Percentiles rank a stretch among this genome's conserved stretches.
phyloP scores from a whole-genome alignment of 2,888 invertebrate genomes.

The Idaea biselata region DNA sequence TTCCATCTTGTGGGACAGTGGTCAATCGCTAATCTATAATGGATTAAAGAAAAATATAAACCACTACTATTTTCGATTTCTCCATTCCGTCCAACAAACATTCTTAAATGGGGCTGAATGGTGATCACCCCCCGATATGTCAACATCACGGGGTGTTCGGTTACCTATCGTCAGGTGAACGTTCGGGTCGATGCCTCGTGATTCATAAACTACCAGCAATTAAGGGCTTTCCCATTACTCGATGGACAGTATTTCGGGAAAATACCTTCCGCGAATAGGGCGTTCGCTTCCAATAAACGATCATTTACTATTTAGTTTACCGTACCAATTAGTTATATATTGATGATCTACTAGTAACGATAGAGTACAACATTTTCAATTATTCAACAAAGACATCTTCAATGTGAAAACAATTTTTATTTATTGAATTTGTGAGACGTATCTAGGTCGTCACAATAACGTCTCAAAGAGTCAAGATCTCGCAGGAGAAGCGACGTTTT shows the following conservation, averaged over 20 bases:
- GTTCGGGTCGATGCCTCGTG: conserved; percentile 56
- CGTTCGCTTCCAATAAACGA: background rate
- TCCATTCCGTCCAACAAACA: background rate
- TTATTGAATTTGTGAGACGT: conserved; percentile 30
- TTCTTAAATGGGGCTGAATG: background rate
- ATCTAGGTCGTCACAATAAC: conserved; percentile 30
- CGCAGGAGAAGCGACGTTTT: conserved; percentile 59
- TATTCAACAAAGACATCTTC: background rate
- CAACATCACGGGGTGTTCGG: background rate
- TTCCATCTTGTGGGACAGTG: too few relatives aligned
- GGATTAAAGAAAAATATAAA: too few relatives aligned
- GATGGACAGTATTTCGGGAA: background rate
- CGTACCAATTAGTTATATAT: background rate
- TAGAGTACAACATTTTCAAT: background rate
- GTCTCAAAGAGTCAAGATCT: conserved; percentile 41
- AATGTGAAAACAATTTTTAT: conserved; percentile 17
- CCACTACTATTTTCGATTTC: background rate
- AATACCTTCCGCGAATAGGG: background rate
- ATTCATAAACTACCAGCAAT: conserved; percentile 61
- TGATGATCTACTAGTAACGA: background rate
- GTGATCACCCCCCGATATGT: background rate
- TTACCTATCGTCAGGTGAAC: conserved; percentile 40
- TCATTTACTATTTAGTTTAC: background rate
- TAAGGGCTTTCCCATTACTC: conserved; percentile 48
- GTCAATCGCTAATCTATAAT: too few relatives aligned